Percentiles rank a stretch among this genome's conserved stretches.
These are phyloP conservation scores for Molanna angustata DNA, from an alignment of 2,888 invertebrate genomes.

Conservation along the genomic window DNA sequence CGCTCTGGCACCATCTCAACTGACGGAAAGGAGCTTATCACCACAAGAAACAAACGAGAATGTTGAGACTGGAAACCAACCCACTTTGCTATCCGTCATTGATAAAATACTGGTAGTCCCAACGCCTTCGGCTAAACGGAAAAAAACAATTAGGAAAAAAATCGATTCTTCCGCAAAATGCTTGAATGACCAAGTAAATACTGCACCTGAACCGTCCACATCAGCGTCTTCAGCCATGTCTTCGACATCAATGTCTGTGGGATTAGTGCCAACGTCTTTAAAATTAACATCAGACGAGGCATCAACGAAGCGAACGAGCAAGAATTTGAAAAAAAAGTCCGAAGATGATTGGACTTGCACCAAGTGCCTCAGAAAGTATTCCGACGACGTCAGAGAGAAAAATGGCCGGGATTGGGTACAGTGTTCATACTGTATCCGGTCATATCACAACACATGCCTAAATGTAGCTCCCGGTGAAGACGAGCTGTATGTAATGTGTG, in stretches of 20 bases:
- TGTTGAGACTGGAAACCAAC: conserved; percentile 3
- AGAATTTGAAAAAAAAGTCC: conserved; percentile 1
- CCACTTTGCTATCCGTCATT: not conserved
- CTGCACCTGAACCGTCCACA: not conserved
- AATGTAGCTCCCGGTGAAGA: conserved; percentile 1
- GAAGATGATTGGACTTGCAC: conserved; percentile 5
- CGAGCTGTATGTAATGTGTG: conserved; percentile 4
- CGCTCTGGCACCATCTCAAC: conserved; percentile 4
- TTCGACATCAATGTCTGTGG: too few species aligned
- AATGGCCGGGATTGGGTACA: conserved; percentile 5
- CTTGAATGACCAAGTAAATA: conserved; percentile 5
- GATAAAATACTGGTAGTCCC: conserved; percentile 1
- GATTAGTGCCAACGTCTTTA: not conserved
- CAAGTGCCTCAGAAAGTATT: not conserved
- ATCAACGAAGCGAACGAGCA: not conserved
- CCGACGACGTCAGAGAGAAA: conserved; percentile 5
- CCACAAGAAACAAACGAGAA: conserved; percentile 3
- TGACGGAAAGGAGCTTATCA: conserved; percentile 1
- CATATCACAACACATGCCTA: conserved; percentile 4
- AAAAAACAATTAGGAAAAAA: conserved; percentile 4
- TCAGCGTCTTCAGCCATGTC: not conserved
- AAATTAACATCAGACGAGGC: not conserved
- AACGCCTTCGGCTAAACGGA: not conserved
- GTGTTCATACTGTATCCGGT: conserved; percentile 4
- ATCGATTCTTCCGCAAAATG: conserved; percentile 5